Conservation (phyloP, 2,113 vertebrate species). For the Gallinago jamesoni region DNA sequence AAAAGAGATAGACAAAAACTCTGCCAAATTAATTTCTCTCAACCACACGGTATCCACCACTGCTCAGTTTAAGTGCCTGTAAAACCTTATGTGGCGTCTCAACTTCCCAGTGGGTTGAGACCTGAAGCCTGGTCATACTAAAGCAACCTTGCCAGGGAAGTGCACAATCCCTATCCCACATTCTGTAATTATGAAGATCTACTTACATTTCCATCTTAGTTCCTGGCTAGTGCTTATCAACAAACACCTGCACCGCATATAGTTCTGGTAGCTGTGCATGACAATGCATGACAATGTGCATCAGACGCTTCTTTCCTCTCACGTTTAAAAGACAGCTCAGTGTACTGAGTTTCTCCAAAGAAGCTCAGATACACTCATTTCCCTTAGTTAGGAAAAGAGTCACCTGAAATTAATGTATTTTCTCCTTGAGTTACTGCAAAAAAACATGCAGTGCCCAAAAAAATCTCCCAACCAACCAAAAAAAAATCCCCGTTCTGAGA, state of each 20-base stretch:
- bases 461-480: fast-evolving
- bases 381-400: neutral
- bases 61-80: neutral
- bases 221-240: neutral
- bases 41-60: neutral
- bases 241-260: neutral
- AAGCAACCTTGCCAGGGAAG: neutral
- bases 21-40: neutral
- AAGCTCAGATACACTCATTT: neutral
- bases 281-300: neutral
- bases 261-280: neutral
- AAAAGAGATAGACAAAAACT: neutral
- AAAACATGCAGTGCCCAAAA: neutral
- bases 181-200: neutral
- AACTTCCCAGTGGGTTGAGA: neutral
- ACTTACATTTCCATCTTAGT: neutral
- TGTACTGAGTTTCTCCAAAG: neutral
- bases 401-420: neutral
- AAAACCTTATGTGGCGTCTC: neutral
- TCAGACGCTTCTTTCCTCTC: neutral
- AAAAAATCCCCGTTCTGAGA: neutral
- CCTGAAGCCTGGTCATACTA: neutral
- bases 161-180: neutral
- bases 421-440: neutral
- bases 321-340: fast-evolving